Base-by-base conservation (phyloP, 1,140 invertebrate species). In the Solen grandis region DNA sequence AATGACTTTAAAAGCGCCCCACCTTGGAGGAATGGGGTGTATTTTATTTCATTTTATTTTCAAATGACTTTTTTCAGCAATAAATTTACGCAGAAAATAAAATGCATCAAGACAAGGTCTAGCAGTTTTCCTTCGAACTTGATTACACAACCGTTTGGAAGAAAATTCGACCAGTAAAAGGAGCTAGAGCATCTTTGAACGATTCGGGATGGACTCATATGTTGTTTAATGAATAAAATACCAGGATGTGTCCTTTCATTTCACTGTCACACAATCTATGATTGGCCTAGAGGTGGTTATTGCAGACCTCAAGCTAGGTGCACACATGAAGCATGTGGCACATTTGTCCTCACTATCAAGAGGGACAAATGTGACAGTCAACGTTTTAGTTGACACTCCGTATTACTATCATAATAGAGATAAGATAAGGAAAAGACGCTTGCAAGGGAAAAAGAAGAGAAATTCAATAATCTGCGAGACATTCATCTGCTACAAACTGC, bases 341-440 rank as follows among this genome's bases (percentile, higher is more conserved):
- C 59, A 25, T 60, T 60, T 60, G 59, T 60, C 16, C 33, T 60
- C 33, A 22, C 59, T 29, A 60, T 60, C 59, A 60, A 60, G 33
- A 60, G 14, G 33, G 19, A 1, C 19, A 27, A 60, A 27, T 60
- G 59, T 27, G 16, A 19, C 19, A 27, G 27, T 60, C 19, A 19
- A 22, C 27, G 59, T 60, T 19, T 22, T 1, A 29, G 59, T 60
- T 22, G 27, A 19, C 27, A 19, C 16, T 14, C 59, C 19, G 33
- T 60, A 60, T 29, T 29, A 29, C 27, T 29, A 27, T 19, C 59
- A 60, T 27, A 29, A 25, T 14, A 19, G 59, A 19, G 33, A 22
- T 16, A 31, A 19, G 33, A 60, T 60, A 22, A 60, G 33, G 27
- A 25, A 60, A 60, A 16, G 59, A 31, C 59, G 59, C 16, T 27